Conservation (phyloP, 2,797 vertebrate genomes). For the Falco novaeseelandiae region DNA sequence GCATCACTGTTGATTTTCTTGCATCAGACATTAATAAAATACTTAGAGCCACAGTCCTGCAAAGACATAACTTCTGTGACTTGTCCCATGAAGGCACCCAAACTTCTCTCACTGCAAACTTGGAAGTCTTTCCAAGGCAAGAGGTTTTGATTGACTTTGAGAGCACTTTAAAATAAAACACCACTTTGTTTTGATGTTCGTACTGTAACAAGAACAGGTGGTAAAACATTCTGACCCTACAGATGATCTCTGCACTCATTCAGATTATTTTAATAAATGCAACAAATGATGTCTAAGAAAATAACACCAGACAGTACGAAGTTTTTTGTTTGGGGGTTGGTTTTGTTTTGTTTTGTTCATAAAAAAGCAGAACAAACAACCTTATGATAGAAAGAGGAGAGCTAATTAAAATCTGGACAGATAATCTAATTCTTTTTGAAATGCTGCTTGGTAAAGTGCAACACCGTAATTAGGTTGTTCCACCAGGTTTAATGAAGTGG, state of each 20-base stretch:
- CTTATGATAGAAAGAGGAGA: not conserved
- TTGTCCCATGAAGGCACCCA: not conserved
- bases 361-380: not conserved
- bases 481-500: not conserved
- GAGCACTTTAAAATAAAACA: not conserved
- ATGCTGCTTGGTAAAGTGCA: not conserved
- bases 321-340: not conserved
- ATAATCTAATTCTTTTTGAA: not conserved
- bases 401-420: not conserved
- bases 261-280: not conserved
- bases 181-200: not conserved
- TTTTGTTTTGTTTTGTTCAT: not conserved
- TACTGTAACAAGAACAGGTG: not conserved
- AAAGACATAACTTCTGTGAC: not conserved
- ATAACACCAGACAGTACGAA: accelerated
- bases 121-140: not conserved
- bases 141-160: not conserved
- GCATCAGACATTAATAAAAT: not conserved
- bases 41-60: not conserved
- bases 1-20: not conserved
- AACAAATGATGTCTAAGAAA: not conserved
- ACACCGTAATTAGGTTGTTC: not conserved
- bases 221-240: not conserved
- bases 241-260: not conserved
- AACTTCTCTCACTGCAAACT: not conserved